A percentile compares a stretch with the other conserved stretches of the same genome.
Evolutionary conservation across 2,797 vertebrate species (phyloP).

Genomic region (Parambassis ranga): DNA sequence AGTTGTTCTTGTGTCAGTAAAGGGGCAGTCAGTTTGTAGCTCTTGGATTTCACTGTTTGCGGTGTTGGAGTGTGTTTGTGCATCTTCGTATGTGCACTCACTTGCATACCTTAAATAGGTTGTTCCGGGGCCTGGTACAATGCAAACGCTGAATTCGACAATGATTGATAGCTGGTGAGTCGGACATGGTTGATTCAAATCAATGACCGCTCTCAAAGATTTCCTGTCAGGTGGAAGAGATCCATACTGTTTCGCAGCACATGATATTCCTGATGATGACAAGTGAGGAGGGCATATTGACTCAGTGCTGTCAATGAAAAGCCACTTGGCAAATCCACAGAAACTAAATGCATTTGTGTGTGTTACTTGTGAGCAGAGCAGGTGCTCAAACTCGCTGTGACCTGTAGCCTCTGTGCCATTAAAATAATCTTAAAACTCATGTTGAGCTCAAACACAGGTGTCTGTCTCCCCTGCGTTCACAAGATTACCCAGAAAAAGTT

Average conservation of each 20-base stretch:
- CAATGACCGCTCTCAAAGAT: conserved; percentile 69
- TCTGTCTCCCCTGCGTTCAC: conserved; percentile 27
- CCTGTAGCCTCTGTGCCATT: conserved; percentile 3
- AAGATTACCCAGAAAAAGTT: conserved; percentile 34
- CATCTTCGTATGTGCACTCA: background rate
- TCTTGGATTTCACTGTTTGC: conserved; percentile 11
- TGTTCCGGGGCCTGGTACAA: background rate
- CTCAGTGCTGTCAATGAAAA: conserved; percentile 67
- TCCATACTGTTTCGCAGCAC: conserved; percentile 69
- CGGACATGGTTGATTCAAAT: conserved; percentile 59
- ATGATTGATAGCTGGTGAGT: conserved; percentile 68
- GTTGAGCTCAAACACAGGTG: conserved; percentile 45
- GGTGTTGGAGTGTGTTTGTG: background rate
- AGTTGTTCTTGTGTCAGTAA: conserved; percentile 41
- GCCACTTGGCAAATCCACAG: conserved; percentile 50
- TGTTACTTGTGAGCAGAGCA: conserved; percentile 11
- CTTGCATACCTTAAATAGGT: background rate
- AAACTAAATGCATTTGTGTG: conserved; percentile 16
- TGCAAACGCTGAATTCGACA: conserved; percentile 65
- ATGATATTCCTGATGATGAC: conserved; percentile 76
- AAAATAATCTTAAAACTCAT: conserved; percentile 24
- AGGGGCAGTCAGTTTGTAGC: conserved; percentile 21
- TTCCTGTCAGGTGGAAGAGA: conserved; percentile 66
- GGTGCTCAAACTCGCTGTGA: conserved; percentile 31
- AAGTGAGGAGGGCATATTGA: conserved; percentile 59